These are phyloP conservation scores for Bellardia bayeri DNA, from an alignment of 2,888 invertebrate genomes.

Conservation along the genomic window DNA sequence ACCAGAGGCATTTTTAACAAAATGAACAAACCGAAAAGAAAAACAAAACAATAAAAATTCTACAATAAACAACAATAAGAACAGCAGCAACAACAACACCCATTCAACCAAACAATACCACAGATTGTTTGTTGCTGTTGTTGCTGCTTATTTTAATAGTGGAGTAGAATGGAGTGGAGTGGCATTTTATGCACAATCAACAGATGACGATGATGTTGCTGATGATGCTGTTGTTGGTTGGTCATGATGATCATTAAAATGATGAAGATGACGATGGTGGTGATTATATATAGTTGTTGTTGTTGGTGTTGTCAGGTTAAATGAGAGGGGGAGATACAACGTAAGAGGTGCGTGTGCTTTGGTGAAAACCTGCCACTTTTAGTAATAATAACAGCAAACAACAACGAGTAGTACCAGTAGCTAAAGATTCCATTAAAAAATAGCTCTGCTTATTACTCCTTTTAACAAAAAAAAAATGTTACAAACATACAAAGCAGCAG, in stretches of 20 bases:
- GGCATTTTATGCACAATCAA: slow-evolving; percentile 66
- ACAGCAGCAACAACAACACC: slow-evolving; percentile 17
- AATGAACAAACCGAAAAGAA: slow-evolving; percentile 29
- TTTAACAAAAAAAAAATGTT: slow-evolving; percentile 44
- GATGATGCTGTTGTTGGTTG: slow-evolving; percentile 6
- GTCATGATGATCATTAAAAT: slow-evolving; percentile 54
- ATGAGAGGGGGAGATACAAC: background rate
- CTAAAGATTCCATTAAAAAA: slow-evolving; percentile 71
- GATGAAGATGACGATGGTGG: slow-evolving; percentile 47
- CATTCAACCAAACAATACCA: slow-evolving; percentile 44
- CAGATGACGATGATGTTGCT: slow-evolving; percentile 52
- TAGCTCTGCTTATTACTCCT: slow-evolving; percentile 63
- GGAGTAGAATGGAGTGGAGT: slow-evolving; percentile 28
- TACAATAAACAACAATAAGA: slow-evolving; percentile 43
- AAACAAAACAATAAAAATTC: slow-evolving; percentile 45
- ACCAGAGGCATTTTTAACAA: slow-evolving; percentile 46
- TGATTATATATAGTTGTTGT: slow-evolving; percentile 43
- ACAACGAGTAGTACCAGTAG: slow-evolving; percentile 71
- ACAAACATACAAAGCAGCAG: background rate
- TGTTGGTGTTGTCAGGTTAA: slow-evolving; percentile 3
- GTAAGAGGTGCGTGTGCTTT: slow-evolving; percentile 62
- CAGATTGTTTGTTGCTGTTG: slow-evolving; percentile 37
- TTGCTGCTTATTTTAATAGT: slow-evolving; percentile 19
- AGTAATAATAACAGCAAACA: slow-evolving; percentile 47
- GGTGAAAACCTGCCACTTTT: slow-evolving; percentile 69